Base-by-base conservation (phyloP, 2,888 invertebrate species). In the Drosophila pseudotalamancana region DNA sequence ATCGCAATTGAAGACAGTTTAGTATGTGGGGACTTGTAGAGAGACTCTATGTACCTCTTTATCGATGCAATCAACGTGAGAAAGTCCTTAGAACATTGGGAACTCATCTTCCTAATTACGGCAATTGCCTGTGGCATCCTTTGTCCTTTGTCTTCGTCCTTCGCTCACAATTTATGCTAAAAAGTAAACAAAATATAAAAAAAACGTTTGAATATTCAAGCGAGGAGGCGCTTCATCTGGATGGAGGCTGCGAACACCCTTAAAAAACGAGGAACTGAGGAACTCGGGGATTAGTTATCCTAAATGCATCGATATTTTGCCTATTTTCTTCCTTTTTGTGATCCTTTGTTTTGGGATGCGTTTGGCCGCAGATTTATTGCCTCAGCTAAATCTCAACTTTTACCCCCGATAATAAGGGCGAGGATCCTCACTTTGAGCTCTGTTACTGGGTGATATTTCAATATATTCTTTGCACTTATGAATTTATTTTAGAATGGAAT, bases 351-450 rank as follows among this genome's bases (percentile, higher is more conserved):
- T 77, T 69, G 68, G 70, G 72, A 63, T 72, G 68, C 63, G 70
- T 67, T 69, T 63, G 55, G 74, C 87, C 82, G 29, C 85, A 87
- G 75, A 88, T 87, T 87, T 88, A 84, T 85, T 84, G 85, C 77
- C 59, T 67, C 51, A 40, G 29, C 49, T 64, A 59, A 63, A 57
- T 60, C 27, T 35, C 46, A 51, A 60, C 29, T 62, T 55, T 61
- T 57, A 65, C 37, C 45, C 50, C 12, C 37, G 29, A 32, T 39
- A 14, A 18, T 1, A 4, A 19, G 27, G 32, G 18, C 5, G 1
- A 21, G 25, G 29, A 23, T 12, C 1, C 12, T 14, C n/a, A 11
- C 34, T 3, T 18, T 12, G 9, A 23, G 16, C 5, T n/a, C 9
- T 37, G 11, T 23, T 23, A 6, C 12, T 1, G 16, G 18, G 32